These are phyloP conservation scores for Jaculus jaculus DNA, from an alignment of 2,113 vertebrate genomes.

Conservation along the genomic window DNA sequence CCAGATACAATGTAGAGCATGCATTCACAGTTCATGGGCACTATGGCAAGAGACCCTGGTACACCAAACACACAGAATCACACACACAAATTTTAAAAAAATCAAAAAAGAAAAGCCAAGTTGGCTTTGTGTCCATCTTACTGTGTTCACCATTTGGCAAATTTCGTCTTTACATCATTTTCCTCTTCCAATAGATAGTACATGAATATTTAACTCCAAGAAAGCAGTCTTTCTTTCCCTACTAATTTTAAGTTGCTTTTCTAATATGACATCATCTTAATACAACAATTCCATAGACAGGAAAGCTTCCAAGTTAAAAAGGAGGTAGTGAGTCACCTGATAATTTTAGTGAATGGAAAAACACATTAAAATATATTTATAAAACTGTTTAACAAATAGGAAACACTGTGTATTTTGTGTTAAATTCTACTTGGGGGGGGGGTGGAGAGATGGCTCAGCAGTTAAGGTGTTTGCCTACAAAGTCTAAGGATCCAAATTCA, in stretches of 20 bases:
- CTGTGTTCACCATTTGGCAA: neutral
- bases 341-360: constrained; percentile 57
- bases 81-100: no score
- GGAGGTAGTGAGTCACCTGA: constrained; percentile 71
- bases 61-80: no score
- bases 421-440: neutral
- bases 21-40: no score
- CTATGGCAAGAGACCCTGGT: no score
- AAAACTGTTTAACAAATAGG: constrained; percentile 16
- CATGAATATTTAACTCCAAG: constrained; percentile 36
- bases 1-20: no score
- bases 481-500: no score
- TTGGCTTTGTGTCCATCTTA: constrained; percentile 12
- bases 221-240: constrained; percentile 1
- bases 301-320: constrained; percentile 75
- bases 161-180: constrained; percentile 16
- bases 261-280: constrained; percentile 49
- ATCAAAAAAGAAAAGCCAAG: neutral
- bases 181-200: constrained; percentile 18
- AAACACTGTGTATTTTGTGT: constrained; percentile 1
- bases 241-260: constrained; percentile 53
- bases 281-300: constrained; percentile 35
- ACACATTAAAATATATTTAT: constrained; percentile 62
- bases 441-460: no score
- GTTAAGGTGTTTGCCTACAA: no score